Conservation (phyloP, 2,797 vertebrate genomes). For the Trichosurus vulpecula region DNA sequence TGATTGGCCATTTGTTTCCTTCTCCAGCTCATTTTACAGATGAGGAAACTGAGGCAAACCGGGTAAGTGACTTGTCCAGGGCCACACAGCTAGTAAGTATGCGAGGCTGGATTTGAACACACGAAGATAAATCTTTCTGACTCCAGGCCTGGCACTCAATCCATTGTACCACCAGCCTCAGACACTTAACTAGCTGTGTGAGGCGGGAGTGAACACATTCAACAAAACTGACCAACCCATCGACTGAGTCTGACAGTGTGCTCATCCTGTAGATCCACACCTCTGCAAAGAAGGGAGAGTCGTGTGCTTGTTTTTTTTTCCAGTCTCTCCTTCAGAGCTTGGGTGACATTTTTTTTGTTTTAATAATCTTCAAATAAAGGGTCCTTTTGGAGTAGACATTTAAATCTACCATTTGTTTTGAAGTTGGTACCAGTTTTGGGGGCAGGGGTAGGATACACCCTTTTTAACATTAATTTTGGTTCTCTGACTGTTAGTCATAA, state of each 20-base stretch:
- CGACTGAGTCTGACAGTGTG: neutral
- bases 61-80: neutral
- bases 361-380: neutral
- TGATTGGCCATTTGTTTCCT: neutral
- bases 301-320: neutral
- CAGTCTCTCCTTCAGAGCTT: neutral
- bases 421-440: neutral
- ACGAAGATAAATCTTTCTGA: neutral
- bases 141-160: neutral
- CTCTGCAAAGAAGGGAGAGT: neutral
- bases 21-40: neutral
- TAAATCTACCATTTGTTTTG: neutral
- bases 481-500: constrained; percentile 16
- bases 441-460: neutral
- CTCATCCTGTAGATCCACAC: too few relatives aligned
- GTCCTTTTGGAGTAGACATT: neutral
- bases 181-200: neutral
- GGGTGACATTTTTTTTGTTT: neutral
- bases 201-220: neutral
- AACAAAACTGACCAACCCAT: neutral
- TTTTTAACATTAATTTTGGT: constrained; percentile 13
- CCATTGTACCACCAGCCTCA: too few relatives aligned
- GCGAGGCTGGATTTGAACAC: neutral
- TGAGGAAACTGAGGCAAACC: neutral
- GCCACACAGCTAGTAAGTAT: neutral